Evolutionary conservation across 1,140 invertebrate genomes (phyloP).

Genomic region (Wiebesia pumilae): DNA sequence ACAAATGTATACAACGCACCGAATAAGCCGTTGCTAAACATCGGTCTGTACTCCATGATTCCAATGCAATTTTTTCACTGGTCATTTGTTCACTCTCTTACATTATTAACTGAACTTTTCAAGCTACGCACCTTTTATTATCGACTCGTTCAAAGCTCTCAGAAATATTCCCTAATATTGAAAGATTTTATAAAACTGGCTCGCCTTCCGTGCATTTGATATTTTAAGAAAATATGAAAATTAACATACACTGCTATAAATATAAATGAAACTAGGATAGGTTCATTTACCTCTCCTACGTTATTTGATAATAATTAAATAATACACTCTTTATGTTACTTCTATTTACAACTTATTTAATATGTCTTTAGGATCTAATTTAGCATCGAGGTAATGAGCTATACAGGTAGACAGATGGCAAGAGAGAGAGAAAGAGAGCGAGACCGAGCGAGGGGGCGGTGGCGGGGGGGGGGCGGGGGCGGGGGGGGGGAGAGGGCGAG

Average conservation of each 20-base stretch:
- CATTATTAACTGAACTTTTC: neutral
- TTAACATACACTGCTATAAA: neutral
- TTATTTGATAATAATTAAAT: neutral
- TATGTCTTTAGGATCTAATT: neutral
- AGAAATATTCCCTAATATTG: neutral
- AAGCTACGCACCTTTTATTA: neutral
- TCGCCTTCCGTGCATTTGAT: neutral
- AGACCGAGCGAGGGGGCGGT: neutral
- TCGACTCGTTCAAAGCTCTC: neutral
- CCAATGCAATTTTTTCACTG: neutral
- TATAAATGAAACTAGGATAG: slow-evolving; percentile 9
- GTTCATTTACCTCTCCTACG: neutral
- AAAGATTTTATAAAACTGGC: neutral
- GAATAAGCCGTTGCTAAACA: too few relatives aligned
- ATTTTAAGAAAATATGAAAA: slow-evolving; percentile 1
- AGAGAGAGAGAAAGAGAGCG: neutral
- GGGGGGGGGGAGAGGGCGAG: neutral
- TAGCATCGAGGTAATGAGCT: neutral
- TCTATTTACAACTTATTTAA: neutral
- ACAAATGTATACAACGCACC: too few relatives aligned
- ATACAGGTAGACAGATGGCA: neutral
- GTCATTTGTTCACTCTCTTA: too few relatives aligned
- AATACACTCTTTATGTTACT: neutral
- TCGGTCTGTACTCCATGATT: too few relatives aligned
- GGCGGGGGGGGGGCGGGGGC: too few relatives aligned